These are phyloP conservation scores for Pectinophora gossypiella DNA, from an alignment of 1,140 invertebrate species.

Conservation along the genomic window DNA sequence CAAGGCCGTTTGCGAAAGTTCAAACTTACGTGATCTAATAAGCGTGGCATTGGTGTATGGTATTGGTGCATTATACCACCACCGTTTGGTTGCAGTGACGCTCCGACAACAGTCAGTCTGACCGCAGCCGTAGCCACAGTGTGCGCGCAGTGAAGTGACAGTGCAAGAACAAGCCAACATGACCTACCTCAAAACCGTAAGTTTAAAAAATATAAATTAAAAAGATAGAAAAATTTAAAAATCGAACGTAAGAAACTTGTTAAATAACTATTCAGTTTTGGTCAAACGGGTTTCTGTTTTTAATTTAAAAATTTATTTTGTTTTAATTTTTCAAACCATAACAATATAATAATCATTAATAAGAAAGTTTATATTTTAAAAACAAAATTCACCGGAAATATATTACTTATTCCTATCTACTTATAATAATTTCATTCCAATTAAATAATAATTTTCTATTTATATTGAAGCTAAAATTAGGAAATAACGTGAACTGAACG, in stretches of 20 bases:
- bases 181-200: slow-evolving; percentile 39
- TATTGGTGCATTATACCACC: slow-evolving; percentile 32
- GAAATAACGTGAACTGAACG: background rate
- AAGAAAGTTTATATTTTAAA: too few relatives aligned
- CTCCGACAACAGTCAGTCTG: slow-evolving; percentile 35
- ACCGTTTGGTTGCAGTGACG: slow-evolving; percentile 53
- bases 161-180: slow-evolving; percentile 25
- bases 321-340: too few relatives aligned
- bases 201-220: too few relatives aligned
- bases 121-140: slow-evolving; percentile 20
- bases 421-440: too few relatives aligned
- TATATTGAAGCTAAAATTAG: background rate
- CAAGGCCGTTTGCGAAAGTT: background rate
- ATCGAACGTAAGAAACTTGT: too few relatives aligned
- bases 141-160: slow-evolving; percentile 32
- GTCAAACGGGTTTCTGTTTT: too few relatives aligned
- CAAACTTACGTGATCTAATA: slow-evolving; percentile 10
- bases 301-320: too few relatives aligned
- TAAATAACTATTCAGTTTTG: too few relatives aligned
- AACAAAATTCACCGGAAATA: too few relatives aligned
- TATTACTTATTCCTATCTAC: too few relatives aligned
- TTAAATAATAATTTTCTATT: background rate
- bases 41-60: slow-evolving; percentile 5
- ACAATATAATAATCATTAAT: too few relatives aligned
- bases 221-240: too few relatives aligned